Conservation (phyloP, 2,888 invertebrate species). For the Nomada goodeniana region DNA sequence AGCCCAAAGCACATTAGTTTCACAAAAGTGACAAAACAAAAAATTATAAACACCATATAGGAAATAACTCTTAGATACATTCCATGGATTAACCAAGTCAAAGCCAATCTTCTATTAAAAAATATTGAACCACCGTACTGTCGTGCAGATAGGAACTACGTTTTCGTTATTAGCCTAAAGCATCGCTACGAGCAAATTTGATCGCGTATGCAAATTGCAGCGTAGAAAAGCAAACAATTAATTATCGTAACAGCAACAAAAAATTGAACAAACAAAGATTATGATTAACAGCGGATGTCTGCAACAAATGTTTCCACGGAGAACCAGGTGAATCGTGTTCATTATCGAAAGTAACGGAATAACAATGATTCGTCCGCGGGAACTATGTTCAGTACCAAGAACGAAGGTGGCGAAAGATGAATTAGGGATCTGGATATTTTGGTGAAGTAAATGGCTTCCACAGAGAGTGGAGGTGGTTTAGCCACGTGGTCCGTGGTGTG, state of each 20-base stretch:
- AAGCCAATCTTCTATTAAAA: no score
- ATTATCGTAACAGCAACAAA: slow-evolving; percentile 1
- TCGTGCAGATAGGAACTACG: no score
- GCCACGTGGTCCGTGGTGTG: slow-evolving; percentile 51
- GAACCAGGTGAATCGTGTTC: neutral
- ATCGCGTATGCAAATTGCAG: neutral
- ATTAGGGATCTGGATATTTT: slow-evolving; percentile 6
- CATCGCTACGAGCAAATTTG: neutral
- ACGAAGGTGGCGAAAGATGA: neutral
- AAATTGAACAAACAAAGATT: slow-evolving; percentile 3
- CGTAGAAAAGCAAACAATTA: slow-evolving; percentile 7
- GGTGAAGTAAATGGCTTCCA: neutral
- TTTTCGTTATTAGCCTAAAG: neutral
- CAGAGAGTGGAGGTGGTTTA: neutral
- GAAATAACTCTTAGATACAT: no score
- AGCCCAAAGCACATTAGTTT: no score
- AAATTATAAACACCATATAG: no score
- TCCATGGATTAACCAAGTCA: no score
- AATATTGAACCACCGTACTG: no score
- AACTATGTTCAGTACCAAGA: slow-evolving; percentile 11
- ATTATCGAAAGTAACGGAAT: slow-evolving; percentile 23
- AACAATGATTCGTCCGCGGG: slow-evolving; percentile 8
- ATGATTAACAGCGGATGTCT: slow-evolving; percentile 1
- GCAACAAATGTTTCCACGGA: slow-evolving; percentile 14
- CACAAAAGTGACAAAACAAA: no score